These are phyloP conservation scores for Passerina amoena DNA, from an alignment of 2,113 vertebrate species.

Conservation along the genomic window DNA sequence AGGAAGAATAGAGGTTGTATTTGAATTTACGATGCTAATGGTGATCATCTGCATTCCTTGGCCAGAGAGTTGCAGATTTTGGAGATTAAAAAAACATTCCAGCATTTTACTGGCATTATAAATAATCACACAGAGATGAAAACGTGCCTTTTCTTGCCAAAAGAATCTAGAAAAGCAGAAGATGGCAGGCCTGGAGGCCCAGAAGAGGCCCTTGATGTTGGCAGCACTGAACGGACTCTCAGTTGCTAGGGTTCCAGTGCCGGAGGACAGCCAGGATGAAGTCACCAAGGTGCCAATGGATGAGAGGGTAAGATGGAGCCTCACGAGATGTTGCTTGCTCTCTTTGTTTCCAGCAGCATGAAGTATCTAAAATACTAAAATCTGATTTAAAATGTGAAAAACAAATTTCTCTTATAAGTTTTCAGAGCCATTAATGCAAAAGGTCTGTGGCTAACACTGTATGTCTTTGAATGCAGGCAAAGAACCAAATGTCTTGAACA, in stretches of 20 bases:
- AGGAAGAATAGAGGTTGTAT: slow-evolving; percentile 65
- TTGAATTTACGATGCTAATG: slow-evolving; percentile 65
- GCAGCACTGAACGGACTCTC: slow-evolving; percentile 92
- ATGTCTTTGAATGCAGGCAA: background rate
- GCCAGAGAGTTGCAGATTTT: slow-evolving; percentile 77
- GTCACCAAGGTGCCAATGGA: slow-evolving; percentile 83
- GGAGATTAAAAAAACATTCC: slow-evolving; percentile 83
- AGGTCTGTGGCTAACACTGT: background rate
- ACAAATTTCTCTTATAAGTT: rapidly evolving
- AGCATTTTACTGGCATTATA: slow-evolving; percentile 73
- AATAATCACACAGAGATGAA: slow-evolving; percentile 77
- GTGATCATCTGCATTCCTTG: slow-evolving; percentile 77
- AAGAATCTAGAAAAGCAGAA: slow-evolving; percentile 98
- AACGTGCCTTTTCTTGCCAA: slow-evolving; percentile 86
- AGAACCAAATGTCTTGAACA: background rate
- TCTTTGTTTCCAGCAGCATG: background rate
- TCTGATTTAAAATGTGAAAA: background rate
- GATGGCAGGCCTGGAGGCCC: slow-evolving; percentile 91
- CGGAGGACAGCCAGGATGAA: slow-evolving; percentile 81
- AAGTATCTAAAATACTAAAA: background rate
- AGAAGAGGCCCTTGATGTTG: slow-evolving; percentile 95
- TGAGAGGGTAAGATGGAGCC: slow-evolving; percentile 84
- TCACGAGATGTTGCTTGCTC: background rate
- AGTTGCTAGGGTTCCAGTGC: slow-evolving; percentile 85
- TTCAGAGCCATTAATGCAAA: background rate